These are phyloP conservation scores for Sanderia malayensis DNA, from an alignment of 30 jellyfish, hydroid and myxozoan species.

Conservation along the genomic window DNA sequence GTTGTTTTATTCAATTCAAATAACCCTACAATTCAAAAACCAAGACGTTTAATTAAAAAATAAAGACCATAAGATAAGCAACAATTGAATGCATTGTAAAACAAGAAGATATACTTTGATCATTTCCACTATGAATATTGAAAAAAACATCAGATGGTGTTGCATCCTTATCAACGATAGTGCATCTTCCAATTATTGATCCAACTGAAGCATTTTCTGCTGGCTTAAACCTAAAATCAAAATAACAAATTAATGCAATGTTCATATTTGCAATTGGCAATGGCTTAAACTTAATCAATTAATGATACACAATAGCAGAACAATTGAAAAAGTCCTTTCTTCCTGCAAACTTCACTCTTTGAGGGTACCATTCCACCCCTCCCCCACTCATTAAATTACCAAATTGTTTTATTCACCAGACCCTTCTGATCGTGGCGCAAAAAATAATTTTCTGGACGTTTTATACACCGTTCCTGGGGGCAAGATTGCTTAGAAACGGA, in stretches of 20 bases:
- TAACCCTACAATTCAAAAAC: constrained; percentile 10
- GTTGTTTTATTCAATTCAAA: constrained; percentile 18
- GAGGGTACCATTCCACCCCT: too few relatives aligned
- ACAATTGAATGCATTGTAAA: too few relatives aligned
- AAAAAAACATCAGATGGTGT: constrained; percentile 25
- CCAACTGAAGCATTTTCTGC: constrained; percentile 39
- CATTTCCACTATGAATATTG: constrained; percentile 37
- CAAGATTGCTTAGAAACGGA: background rate
- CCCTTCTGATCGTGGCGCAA: background rate
- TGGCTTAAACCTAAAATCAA: constrained; percentile 39
- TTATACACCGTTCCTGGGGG: background rate
- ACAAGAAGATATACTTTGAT: constrained; percentile 37
- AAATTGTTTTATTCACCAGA: background rate
- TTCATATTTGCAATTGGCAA: too few relatives aligned
- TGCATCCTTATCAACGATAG: constrained; percentile 32
- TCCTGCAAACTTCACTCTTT: too few relatives aligned
- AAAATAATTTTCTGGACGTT: background rate
- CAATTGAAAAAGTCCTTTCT: too few relatives aligned
- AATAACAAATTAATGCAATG: too few relatives aligned
- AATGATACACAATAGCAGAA: too few relatives aligned
- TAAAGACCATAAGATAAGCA: too few relatives aligned
- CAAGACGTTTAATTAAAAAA: background rate
- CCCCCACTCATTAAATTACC: too few relatives aligned
- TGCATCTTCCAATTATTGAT: constrained; percentile 12
- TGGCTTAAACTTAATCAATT: too few relatives aligned